A percentile compares a stretch with the other conserved stretches of the same genome.
Evolutionary conservation across 2,888 invertebrate species (phyloP).

Genomic region (Tupiocoris notatus): DNA sequence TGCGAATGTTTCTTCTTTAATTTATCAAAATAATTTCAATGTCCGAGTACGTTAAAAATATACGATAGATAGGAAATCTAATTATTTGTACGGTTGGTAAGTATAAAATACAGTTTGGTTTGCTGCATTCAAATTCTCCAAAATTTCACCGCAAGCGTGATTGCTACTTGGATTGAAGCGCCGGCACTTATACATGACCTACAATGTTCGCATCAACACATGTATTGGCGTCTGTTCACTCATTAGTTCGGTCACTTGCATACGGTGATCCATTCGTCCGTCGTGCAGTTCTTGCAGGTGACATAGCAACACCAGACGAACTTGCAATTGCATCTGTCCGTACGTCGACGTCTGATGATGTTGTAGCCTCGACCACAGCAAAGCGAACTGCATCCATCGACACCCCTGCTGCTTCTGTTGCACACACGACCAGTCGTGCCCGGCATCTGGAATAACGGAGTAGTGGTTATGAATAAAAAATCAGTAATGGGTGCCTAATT

Average conservation of each 20-base stretch:
- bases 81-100: too few relatives aligned
- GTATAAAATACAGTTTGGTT: too few relatives aligned
- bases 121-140: background rate
- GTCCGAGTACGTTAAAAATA: too few relatives aligned
- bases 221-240: background rate
- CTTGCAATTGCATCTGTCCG: slow-evolving; percentile 82
- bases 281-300: slow-evolving; percentile 81
- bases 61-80: too few relatives aligned
- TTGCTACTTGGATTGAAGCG: too few relatives aligned
- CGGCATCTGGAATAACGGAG: slow-evolving; percentile 60
- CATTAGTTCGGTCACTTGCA: slow-evolving; percentile 67
- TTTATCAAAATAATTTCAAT: too few relatives aligned
- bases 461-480: too few relatives aligned
- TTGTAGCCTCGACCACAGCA: slow-evolving; percentile 83
- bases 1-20: too few relatives aligned
- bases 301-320: slow-evolving; percentile 95
- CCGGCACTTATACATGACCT: too few relatives aligned
- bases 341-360: slow-evolving; percentile 70
- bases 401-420: slow-evolving; percentile 76
- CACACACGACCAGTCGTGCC: slow-evolving; percentile 78
- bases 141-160: background rate
- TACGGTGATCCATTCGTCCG: slow-evolving; percentile 85
- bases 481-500: too few relatives aligned
- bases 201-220: background rate
- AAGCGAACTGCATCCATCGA: slow-evolving; percentile 71